Evolutionary conservation across 1,140 invertebrate species (phyloP).

Genomic region (Drosophila micromelanica): DNA sequence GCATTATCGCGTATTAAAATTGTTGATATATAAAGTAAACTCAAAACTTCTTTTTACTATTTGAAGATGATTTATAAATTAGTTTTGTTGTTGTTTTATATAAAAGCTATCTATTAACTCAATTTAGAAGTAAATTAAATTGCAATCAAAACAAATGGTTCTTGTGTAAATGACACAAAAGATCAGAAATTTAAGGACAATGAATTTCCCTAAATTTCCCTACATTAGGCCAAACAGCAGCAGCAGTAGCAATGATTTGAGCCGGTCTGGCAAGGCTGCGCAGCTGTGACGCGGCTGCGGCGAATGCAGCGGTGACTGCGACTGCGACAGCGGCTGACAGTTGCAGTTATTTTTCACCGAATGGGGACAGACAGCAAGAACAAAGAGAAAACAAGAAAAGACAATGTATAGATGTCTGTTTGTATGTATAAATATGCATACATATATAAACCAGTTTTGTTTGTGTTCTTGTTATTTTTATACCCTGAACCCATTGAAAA

Average conservation of each 20-base stretch:
- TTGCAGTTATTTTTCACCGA: conserved; percentile 80
- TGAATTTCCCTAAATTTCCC: too few species aligned
- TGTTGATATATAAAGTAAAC: too few species aligned
- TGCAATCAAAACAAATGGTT: too few species aligned
- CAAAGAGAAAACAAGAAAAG: conserved; percentile 81
- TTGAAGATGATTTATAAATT: too few species aligned
- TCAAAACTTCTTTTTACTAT: too few species aligned
- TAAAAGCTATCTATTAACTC: too few species aligned
- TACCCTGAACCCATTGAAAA: too few species aligned
- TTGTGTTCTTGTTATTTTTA: conserved; percentile 30
- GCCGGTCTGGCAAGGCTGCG: conserved; percentile 41
- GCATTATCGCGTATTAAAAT: too few species aligned
- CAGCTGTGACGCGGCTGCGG: conserved; percentile 7
- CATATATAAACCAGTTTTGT: conserved; percentile 72
- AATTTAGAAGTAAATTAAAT: too few species aligned
- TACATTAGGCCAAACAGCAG: neutral
- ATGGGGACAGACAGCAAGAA: conserved; percentile 77
- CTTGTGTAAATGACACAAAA: too few species aligned
- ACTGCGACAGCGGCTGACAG: conserved; percentile 63
- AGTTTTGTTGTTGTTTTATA: too few species aligned
- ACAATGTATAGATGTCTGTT: conserved; percentile 47
- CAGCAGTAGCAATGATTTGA: neutral
- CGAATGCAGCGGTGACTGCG: conserved; percentile 1
- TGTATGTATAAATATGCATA: conserved; percentile 20
- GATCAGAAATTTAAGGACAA: too few species aligned